Percentiles rank a stretch among this genome's conserved stretches.
Evolutionary conservation across 2,888 invertebrate genomes (phyloP).

Genomic region (Eucera pruinosa): DNA sequence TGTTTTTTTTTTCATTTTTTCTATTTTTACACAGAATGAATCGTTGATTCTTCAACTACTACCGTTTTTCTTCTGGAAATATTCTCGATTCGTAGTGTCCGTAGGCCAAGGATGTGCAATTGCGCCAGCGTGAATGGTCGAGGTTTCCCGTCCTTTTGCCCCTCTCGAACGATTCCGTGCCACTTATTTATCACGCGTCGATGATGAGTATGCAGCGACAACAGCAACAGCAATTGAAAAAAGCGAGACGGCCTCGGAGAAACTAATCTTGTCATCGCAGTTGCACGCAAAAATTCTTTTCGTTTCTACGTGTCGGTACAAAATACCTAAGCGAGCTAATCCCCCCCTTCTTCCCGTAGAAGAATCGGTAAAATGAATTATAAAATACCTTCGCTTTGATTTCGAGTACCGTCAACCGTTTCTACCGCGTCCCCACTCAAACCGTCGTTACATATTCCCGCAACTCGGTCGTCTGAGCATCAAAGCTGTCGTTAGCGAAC

Average conservation of each 20-base stretch:
- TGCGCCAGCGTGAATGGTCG: slow-evolving; percentile 19
- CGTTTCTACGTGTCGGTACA: slow-evolving; percentile 41
- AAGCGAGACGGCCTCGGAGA: slow-evolving; percentile 1
- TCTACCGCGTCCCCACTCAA: slow-evolving; percentile 52
- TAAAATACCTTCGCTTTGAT: slow-evolving; percentile 38
- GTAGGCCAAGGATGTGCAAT: slow-evolving; percentile 67
- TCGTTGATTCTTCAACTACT: slow-evolving; percentile 36
- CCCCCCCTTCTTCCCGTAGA: background rate
- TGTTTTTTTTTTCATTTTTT: background rate
- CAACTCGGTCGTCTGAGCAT: slow-evolving; percentile 74
- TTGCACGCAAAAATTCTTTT: background rate
- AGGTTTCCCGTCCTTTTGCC: too few species aligned
- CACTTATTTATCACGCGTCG: slow-evolving; percentile 8
- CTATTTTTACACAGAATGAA: slow-evolving; percentile 24
- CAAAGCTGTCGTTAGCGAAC: slow-evolving; percentile 67
- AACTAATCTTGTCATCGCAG: slow-evolving; percentile 25
- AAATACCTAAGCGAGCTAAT: slow-evolving; percentile 58
- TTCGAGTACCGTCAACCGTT: slow-evolving; percentile 50
- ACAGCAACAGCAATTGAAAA: slow-evolving; percentile 14
- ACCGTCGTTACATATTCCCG: slow-evolving; percentile 83
- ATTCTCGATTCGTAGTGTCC: too few species aligned
- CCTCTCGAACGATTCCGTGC: slow-evolving; percentile 16
- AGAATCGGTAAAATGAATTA: slow-evolving; percentile 28
- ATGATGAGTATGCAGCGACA: background rate
- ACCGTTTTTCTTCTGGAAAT: slow-evolving; percentile 52